phyloP scores from a whole-genome alignment of 2,888 invertebrate species.

The Melinopterus prodromus region DNA sequence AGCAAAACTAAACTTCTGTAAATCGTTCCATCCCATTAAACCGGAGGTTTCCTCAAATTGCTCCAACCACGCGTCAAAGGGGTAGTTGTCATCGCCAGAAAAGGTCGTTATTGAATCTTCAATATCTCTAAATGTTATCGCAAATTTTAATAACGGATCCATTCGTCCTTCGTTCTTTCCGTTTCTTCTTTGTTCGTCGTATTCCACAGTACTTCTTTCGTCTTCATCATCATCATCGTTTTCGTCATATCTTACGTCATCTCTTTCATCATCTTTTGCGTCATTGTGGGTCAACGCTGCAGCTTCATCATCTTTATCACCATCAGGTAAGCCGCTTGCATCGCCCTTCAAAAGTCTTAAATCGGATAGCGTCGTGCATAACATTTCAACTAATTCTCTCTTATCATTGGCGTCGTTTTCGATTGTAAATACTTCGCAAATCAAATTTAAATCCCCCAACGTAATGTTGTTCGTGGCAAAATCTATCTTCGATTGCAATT shows the following conservation, averaged over 20 bases:
- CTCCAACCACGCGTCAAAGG: constrained; percentile 42
- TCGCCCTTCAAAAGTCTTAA: neutral
- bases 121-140: constrained; percentile 9
- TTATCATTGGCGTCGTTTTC: constrained; percentile 9
- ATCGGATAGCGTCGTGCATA: neutral
- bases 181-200: neutral
- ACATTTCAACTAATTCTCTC: neutral
- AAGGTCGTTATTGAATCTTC: constrained; percentile 12
- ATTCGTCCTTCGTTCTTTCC: neutral
- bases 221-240: neutral
- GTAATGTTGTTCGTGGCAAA: constrained; percentile 7
- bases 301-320: constrained; percentile 4
- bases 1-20: constrained; percentile 47
- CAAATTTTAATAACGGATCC: constrained; percentile 5
- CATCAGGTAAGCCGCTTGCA: neutral
- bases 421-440: neutral
- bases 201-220: neutral
- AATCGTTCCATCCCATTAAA: constrained; percentile 45
- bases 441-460: neutral
- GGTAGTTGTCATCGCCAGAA: constrained; percentile 19
- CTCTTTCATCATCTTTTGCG: neutral
- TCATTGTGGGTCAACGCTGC: neutral
- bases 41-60: constrained; percentile 46
- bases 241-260: constrained; percentile 6
- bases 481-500: neutral